phyloP scores from a whole-genome alignment of 2,888 invertebrate species.

The Aphodius granarius region DNA sequence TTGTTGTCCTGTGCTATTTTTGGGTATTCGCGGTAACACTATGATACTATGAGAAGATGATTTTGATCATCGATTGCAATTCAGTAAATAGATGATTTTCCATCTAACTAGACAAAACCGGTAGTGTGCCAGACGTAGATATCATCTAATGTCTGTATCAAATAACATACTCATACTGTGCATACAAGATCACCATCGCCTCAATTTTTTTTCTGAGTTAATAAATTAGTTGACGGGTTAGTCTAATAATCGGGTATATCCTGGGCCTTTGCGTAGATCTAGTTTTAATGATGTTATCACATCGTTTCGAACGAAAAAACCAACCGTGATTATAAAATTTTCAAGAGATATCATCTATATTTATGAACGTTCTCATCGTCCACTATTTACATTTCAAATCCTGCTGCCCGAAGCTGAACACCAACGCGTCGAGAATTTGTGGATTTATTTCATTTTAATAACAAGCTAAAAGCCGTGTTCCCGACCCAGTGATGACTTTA shows the following conservation, averaged over 20 bases:
- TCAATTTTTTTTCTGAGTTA: background rate
- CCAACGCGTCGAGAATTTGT: background rate
- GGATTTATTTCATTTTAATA: background rate
- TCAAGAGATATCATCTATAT: background rate
- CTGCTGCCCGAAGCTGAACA: background rate
- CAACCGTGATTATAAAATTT: background rate
- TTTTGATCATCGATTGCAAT: too few species aligned
- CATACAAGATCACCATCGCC: too few species aligned
- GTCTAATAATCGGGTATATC: background rate
- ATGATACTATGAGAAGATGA: too few species aligned
- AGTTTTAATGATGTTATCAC: background rate
- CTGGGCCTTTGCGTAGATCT: background rate
- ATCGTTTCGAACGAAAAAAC: background rate
- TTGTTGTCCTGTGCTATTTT: too few species aligned
- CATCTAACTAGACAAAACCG: too few species aligned
- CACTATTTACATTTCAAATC: background rate
- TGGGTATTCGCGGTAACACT: too few species aligned
- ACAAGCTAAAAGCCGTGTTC: background rate
- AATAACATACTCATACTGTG: too few species aligned
- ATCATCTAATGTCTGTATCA: too few species aligned
- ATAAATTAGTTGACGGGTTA: background rate
- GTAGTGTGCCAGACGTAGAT: too few species aligned
- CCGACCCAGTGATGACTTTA: background rate
- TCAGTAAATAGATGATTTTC: too few species aligned
- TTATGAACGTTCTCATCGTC: background rate